phyloP scores from a whole-genome alignment of 2,888 invertebrate genomes.

The Pseudoips prasinana region DNA sequence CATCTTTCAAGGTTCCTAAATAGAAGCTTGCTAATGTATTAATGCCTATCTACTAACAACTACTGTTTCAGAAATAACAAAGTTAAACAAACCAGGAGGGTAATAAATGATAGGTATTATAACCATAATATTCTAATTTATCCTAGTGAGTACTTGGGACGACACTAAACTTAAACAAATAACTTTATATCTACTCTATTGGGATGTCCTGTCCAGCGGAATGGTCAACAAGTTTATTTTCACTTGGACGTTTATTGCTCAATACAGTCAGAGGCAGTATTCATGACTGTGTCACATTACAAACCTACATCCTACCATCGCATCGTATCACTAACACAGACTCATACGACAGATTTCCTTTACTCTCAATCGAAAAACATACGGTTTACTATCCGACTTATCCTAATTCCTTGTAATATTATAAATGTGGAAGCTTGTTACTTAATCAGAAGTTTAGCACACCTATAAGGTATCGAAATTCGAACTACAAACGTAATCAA shows the following conservation, averaged over 20 bases:
- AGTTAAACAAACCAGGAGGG: no score
- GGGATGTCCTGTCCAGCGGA: slow-evolving; percentile 70
- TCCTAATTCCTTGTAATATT: no score
- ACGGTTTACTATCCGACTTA: no score
- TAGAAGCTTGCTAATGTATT: no score
- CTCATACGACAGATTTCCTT: no score
- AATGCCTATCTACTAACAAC: no score
- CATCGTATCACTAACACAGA: slow-evolving; percentile 22
- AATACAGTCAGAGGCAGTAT: slow-evolving; percentile 22
- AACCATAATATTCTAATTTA: slow-evolving; percentile 67
- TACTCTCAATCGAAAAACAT: slow-evolving; percentile 39
- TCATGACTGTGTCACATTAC: slow-evolving; percentile 25
- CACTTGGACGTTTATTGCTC: slow-evolving; percentile 30
- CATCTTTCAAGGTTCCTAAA: no score
- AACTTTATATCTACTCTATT: slow-evolving; percentile 75
- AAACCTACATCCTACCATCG: slow-evolving; percentile 16
- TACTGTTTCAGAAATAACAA: no score
- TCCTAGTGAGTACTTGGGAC: slow-evolving; percentile 58
- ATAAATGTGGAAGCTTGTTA: no score
- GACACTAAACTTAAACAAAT: slow-evolving; percentile 80
- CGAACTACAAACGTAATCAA: no score
- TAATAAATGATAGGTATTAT: slow-evolving; percentile 1
- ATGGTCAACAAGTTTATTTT: slow-evolving; percentile 38
- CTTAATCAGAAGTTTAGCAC: no score
- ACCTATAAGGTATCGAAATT: no score